phyloP scores from a whole-genome alignment of 2,113 vertebrate species.

The Menura novaehollandiae region DNA sequence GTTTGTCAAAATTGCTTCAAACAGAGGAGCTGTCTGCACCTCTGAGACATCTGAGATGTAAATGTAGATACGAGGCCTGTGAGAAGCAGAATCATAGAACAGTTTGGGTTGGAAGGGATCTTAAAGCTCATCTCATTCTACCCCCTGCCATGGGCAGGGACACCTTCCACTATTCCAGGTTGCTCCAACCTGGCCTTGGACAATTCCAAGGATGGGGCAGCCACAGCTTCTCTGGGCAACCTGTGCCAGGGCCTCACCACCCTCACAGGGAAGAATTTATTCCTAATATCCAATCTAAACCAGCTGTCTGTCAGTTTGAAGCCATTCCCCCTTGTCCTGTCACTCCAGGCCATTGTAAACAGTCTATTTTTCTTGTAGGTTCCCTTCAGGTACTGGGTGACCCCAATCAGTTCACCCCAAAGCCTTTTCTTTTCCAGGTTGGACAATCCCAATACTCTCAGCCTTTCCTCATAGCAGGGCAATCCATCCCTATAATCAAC shows the following conservation, averaged over 20 bases:
- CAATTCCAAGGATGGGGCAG: not conserved
- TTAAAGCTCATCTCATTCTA: not conserved
- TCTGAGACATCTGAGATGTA: not conserved
- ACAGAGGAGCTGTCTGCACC: not conserved
- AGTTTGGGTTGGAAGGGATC: not conserved
- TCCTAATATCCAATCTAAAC: not conserved
- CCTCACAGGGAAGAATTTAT: fast-evolving
- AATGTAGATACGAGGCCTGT: not conserved
- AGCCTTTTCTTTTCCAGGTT: not conserved
- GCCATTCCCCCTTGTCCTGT: not conserved
- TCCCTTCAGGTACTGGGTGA: not conserved
- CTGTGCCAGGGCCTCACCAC: not conserved
- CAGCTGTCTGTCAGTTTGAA: not conserved
- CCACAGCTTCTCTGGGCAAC: not conserved
- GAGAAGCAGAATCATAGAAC: not conserved
- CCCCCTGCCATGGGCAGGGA: not conserved
- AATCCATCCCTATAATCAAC: not conserved
- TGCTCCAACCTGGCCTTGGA: not conserved
- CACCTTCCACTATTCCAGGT: fast-evolving
- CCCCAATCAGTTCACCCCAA: not conserved
- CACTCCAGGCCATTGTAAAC: not conserved
- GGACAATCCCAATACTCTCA: not conserved
- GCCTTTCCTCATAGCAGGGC: not conserved
- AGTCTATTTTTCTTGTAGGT: not conserved
- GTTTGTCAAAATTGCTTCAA: not conserved